Conservation (phyloP, 2,113 vertebrate genomes). For the Aptenodytes forsteri region DNA sequence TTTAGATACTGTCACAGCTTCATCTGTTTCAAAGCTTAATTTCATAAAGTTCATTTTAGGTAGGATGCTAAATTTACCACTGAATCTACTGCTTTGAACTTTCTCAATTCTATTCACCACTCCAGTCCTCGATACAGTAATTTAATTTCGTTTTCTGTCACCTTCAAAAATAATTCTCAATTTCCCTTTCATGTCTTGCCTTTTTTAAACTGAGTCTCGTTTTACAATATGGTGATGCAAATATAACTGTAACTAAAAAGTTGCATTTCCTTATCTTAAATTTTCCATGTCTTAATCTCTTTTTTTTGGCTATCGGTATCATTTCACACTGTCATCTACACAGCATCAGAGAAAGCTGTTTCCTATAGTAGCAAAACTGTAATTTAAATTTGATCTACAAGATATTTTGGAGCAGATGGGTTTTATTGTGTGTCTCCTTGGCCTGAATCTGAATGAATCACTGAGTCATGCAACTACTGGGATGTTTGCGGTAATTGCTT, state of each 20-base stretch:
- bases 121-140: neutral
- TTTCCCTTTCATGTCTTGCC: neutral
- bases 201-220: neutral
- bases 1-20: neutral
- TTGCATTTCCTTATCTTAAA: constrained; percentile 55
- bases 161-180: neutral
- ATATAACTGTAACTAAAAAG: neutral
- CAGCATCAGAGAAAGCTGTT: neutral
- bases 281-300: constrained; percentile 21
- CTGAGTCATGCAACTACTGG: neutral
- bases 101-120: neutral
- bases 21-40: neutral
- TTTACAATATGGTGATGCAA: neutral
- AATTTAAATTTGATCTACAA: constrained; percentile 31
- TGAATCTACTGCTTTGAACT: neutral
- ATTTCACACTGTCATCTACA: neutral
- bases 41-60: neutral
- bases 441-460: constrained; percentile 36
- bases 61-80: neutral
- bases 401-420: constrained; percentile 31
- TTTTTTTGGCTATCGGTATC: neutral
- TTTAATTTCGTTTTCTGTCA: constrained; percentile 24
- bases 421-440: constrained; percentile 18
- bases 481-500: constrained; percentile 42
- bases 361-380: neutral